Conservation (phyloP, 2,888 invertebrate genomes). For the Meganola albula region DNA sequence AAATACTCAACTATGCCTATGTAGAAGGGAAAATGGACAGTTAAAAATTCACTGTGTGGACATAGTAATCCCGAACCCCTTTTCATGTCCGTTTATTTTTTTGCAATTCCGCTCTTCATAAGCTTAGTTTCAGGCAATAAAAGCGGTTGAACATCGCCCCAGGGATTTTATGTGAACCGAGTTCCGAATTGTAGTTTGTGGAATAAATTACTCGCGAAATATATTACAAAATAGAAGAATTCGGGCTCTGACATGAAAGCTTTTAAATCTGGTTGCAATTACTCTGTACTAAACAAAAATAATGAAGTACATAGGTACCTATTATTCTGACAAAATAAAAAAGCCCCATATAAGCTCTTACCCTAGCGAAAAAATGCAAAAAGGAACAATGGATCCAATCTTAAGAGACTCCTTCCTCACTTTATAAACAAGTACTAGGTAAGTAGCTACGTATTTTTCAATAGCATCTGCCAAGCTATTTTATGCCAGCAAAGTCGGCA, state of each 20-base stretch:
- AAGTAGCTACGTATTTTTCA: constrained; percentile 43
- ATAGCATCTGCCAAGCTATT: constrained; percentile 39
- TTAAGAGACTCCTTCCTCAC: constrained; percentile 23
- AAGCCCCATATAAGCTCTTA: constrained; percentile 10
- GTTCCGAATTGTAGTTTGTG: no score
- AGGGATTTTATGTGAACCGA: neutral
- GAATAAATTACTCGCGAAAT: no score
- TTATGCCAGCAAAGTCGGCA: constrained; percentile 32
- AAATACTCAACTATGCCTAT: no score
- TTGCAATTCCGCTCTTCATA: neutral
- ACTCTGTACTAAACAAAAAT: no score
- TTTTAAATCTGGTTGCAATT: no score
- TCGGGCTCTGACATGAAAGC: no score
- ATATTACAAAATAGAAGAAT: no score
- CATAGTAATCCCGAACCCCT: neutral
- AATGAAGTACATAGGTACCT: no score
- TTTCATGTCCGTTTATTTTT: neutral
- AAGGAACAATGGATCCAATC: constrained; percentile 21
- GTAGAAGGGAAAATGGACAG: no score
- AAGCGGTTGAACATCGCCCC: neutral
- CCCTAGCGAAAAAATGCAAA: constrained; percentile 19
- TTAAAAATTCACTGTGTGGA: no score
- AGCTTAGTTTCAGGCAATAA: neutral
- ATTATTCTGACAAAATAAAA: constrained; percentile 6
- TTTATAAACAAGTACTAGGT: constrained; percentile 24